Conservation (phyloP, 1,140 invertebrate species). For the Mercenaria mercenaria region DNA sequence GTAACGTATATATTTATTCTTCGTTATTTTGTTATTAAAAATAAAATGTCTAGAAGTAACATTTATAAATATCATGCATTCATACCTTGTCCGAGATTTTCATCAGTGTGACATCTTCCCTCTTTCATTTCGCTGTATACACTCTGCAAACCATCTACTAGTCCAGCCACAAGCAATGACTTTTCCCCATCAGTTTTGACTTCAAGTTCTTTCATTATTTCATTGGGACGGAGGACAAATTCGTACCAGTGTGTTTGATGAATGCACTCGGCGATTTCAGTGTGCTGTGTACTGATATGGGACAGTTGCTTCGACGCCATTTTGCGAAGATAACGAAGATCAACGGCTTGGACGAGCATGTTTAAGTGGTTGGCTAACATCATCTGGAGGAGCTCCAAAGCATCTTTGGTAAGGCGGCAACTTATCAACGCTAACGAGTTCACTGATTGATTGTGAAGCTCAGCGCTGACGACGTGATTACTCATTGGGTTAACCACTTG, state of each 20-base stretch:
- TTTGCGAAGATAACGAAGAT: conserved; percentile 5
- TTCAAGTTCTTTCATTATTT: neutral
- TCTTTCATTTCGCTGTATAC: neutral
- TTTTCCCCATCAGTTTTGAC: neutral
- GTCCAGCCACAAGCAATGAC: neutral
- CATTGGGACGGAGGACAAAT: neutral
- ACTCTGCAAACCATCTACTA: neutral
- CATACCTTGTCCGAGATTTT: conserved; percentile 9
- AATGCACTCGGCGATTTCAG: neutral
- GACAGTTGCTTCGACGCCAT: neutral
- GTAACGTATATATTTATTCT: too few species aligned
- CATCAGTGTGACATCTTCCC: neutral
- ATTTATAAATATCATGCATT: too few species aligned
- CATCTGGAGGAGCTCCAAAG: conserved; percentile 27
- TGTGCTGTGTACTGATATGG: neutral
- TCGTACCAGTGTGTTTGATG: conserved; percentile 20
- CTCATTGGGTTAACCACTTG: conserved; percentile 46
- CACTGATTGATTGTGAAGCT: conserved; percentile 42
- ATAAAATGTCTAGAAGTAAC: too few species aligned
- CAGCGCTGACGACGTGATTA: conserved; percentile 42
- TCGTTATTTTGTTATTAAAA: too few species aligned
- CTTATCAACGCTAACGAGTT: conserved; percentile 38
- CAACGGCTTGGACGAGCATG: conserved; percentile 12
- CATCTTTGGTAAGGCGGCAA: conserved; percentile 19
- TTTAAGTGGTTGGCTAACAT: conserved; percentile 22